Conservation (phyloP, 30 jellyfish, hydroid and myxozoan species). For the Catostylus mosaicus region DNA sequence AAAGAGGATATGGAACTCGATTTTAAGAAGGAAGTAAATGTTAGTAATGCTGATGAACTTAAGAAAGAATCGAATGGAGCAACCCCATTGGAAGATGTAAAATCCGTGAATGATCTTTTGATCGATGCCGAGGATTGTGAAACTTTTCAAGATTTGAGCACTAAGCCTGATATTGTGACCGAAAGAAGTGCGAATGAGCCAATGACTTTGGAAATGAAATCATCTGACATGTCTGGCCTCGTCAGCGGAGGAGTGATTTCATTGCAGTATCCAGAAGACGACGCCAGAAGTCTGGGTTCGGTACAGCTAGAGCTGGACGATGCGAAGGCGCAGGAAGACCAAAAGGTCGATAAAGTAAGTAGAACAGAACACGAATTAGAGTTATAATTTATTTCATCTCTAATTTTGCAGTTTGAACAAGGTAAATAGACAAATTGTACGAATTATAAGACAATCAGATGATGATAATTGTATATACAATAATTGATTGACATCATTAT, state of each 20-base stretch:
- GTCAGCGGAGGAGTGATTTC: conserved; percentile 92
- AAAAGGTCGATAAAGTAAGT: conserved; percentile 14
- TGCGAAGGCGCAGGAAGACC: neutral
- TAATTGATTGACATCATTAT: no score
- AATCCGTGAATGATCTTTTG: conserved; percentile 7
- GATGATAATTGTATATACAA: no score
- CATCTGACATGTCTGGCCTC: conserved; percentile 69
- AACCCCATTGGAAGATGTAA: neutral
- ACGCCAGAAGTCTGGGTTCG: conserved; percentile 82
- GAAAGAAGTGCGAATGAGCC: conserved; percentile 29
- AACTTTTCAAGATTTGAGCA: conserved; percentile 49
- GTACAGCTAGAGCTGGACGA: conserved; percentile 39
- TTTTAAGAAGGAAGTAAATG: neutral
- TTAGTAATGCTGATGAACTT: neutral
- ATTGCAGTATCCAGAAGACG: conserved; percentile 95
- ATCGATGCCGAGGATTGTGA: conserved; percentile 60
- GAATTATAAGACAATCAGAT: no score
- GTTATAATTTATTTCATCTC: no score
- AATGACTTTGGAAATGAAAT: conserved; percentile 26
- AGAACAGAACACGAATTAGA: no score
- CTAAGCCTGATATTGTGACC: conserved; percentile 15
- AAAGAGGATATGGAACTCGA: neutral
- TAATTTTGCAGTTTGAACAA: no score
- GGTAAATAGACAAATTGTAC: no score
- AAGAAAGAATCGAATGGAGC: neutral